Evolutionary conservation across 2,888 invertebrate species (phyloP).

Genomic region (Griposia aprilina): DNA sequence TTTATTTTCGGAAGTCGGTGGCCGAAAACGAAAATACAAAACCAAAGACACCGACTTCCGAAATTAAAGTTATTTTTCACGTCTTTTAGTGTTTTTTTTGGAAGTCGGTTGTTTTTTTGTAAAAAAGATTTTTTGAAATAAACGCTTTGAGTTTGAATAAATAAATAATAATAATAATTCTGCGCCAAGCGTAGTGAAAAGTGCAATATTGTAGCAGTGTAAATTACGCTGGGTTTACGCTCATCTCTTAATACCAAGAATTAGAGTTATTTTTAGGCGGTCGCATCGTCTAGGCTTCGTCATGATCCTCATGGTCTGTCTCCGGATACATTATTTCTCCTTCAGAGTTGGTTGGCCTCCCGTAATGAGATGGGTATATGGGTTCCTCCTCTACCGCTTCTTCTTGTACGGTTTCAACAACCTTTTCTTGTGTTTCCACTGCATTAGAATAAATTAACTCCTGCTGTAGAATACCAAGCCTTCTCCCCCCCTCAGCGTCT

Average conservation of each 20-base stretch:
- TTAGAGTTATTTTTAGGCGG: not conserved
- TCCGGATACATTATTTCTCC: constrained; percentile 30
- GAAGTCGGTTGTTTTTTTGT: no score
- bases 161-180: not conserved
- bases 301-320: constrained; percentile 28
- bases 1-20: no score
- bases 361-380: not conserved
- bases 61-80: no score
- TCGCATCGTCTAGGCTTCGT: constrained; percentile 1
- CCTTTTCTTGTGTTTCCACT: not conserved
- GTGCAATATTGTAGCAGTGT: not conserved
- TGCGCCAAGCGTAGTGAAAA: constrained; percentile 1
- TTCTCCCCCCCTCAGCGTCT: no score
- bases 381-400: not conserved
- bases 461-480: no score
- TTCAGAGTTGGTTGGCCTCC: constrained; percentile 8
- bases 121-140: no score
- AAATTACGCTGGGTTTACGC: not conserved
- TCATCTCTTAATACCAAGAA: not conserved
- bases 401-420: not conserved
- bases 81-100: no score
- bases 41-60: no score
- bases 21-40: no score
- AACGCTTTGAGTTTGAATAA: no score
- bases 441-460: not conserved